These are phyloP conservation scores for Drosophila varians DNA, from an alignment of 1,140 invertebrate genomes.

Conservation along the genomic window DNA sequence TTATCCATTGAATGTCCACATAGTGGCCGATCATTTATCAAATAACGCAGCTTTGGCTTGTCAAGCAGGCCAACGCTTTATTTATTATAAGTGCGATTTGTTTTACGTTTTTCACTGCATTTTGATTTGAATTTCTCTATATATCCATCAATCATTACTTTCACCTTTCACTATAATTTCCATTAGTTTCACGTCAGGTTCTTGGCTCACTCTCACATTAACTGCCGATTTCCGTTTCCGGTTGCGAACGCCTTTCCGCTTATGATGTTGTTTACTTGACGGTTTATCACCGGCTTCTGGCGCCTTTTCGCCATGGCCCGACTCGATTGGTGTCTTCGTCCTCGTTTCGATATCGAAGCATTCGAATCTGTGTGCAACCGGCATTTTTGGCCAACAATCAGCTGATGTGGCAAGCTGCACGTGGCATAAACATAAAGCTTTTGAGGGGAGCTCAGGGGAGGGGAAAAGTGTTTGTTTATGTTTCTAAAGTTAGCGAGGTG, in stretches of 20 bases:
- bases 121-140: constrained; percentile 13
- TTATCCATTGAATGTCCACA: constrained; percentile 13
- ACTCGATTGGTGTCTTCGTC: neutral
- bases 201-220: constrained; percentile 6
- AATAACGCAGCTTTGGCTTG: constrained; percentile 26
- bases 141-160: constrained; percentile 29
- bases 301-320: constrained; percentile 14
- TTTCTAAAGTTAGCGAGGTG: constrained; percentile 10
- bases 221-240: constrained; percentile 12
- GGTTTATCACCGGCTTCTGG: constrained; percentile 67
- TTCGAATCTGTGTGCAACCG: constrained; percentile 43
- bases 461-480: constrained; percentile 48
- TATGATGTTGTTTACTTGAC: constrained; percentile 40
- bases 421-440: constrained; percentile 40
- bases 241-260: constrained; percentile 8
- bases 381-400: constrained; percentile 54
- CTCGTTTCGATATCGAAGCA: constrained; percentile 59
- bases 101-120: constrained; percentile 1
- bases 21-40: constrained; percentile 58
- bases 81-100: constrained; percentile 14
- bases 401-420: constrained; percentile 50
- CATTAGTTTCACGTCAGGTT: constrained; percentile 3
- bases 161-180: constrained; percentile 22
- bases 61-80: constrained; percentile 12
- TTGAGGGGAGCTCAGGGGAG: neutral